phyloP scores from a whole-genome alignment of 2,888 invertebrate genomes.

The Phrixothrix hirtus region DNA sequence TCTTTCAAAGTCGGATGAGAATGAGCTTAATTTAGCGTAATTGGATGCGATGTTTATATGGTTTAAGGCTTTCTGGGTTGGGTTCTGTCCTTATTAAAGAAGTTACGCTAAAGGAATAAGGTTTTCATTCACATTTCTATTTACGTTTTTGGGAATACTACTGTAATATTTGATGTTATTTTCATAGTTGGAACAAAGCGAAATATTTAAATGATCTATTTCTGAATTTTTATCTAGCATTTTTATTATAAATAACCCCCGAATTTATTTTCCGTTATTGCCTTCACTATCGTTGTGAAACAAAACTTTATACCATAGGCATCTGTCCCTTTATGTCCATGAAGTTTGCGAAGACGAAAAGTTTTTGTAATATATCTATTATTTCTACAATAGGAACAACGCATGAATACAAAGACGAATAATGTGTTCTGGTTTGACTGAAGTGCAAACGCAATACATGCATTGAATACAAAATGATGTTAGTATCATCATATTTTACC shows the following conservation, averaged over 20 bases:
- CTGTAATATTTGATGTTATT: too few relatives aligned
- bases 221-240: too few relatives aligned
- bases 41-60: slow-evolving; percentile 24
- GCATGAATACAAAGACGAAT: slow-evolving; percentile 18
- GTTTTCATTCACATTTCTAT: slow-evolving; percentile 2
- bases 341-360: slow-evolving; percentile 9
- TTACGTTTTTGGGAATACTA: background rate
- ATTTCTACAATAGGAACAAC: slow-evolving; percentile 10
- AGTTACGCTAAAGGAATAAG: slow-evolving; percentile 4
- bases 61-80: slow-evolving; percentile 12
- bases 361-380: slow-evolving; percentile 22
- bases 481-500: slow-evolving; percentile 22
- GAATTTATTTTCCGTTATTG: too few relatives aligned
- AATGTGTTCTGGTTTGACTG: slow-evolving; percentile 19
- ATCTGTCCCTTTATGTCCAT: background rate
- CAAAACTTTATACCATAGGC: background rate
- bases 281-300: too few relatives aligned
- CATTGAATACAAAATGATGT: slow-evolving; percentile 19
- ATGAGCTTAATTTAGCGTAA: slow-evolving; percentile 24
- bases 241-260: too few relatives aligned
- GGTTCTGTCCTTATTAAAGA: slow-evolving; percentile 11
- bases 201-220: too few relatives aligned
- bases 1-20: slow-evolving; percentile 19
- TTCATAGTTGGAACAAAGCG: too few relatives aligned
- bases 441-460: slow-evolving; percentile 15